A percentile compares a stretch with the other conserved stretches of the same genome.
phyloP scores from a whole-genome alignment of 2,113 vertebrate species.

The Tychaedon coryphoeus region DNA sequence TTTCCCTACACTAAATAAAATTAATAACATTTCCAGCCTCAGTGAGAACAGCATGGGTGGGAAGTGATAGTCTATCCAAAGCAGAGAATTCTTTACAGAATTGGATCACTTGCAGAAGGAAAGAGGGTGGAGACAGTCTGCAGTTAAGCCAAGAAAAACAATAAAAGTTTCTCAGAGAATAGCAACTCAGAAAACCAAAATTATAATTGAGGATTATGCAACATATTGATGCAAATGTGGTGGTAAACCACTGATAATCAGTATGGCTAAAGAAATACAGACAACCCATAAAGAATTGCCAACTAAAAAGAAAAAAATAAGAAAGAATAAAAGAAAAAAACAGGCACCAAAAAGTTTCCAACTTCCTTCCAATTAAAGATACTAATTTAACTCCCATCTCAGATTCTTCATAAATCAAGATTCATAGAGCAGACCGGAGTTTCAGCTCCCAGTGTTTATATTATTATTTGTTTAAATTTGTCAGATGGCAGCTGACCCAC shows the following conservation, averaged over 20 bases:
- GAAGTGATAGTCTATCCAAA: conserved; percentile 5
- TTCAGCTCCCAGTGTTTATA: not conserved
- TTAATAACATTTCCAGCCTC: conserved; percentile 23
- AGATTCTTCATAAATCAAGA: not conserved
- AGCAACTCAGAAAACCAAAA: not conserved
- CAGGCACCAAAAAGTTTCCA: not conserved
- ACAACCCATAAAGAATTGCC: not conserved
- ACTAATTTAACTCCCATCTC: not conserved
- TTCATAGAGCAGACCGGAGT: not conserved
- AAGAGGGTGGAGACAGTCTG: not conserved
- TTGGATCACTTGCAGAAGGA: conserved; percentile 9
- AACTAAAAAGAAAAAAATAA: not conserved
- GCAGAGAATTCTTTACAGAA: not conserved
- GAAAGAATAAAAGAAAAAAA: not conserved
- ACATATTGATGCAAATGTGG: not conserved
- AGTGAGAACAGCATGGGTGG: conserved; percentile 26
- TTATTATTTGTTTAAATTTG: not conserved
- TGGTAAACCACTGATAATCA: not conserved
- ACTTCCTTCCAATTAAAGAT: not conserved
- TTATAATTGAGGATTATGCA: not conserved
- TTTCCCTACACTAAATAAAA: conserved; percentile 5
- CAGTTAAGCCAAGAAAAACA: conserved; percentile 11
- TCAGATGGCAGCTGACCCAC: not conserved
- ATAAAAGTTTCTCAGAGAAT: not conserved
- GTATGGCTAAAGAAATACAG: not conserved